Conservation (phyloP, 1,140 invertebrate genomes). For the Caenorhabditis tropicalis region DNA sequence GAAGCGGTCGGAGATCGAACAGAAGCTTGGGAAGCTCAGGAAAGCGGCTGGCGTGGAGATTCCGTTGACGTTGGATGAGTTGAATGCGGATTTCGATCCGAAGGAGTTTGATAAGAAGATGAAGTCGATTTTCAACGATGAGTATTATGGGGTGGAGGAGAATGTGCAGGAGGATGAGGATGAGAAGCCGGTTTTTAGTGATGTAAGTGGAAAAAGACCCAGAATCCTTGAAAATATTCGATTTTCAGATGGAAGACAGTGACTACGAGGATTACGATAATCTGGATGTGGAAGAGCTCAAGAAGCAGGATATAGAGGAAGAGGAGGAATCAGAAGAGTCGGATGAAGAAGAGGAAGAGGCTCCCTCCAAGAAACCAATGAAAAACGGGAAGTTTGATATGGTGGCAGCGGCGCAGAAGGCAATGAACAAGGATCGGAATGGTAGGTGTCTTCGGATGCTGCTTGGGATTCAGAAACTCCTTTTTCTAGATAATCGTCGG, state of each 20-base stretch:
- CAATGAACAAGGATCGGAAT: slow-evolving; percentile 69
- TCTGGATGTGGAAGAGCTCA: slow-evolving; percentile 22
- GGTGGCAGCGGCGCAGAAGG: slow-evolving; percentile 78
- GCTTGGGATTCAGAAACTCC: slow-evolving; percentile 58
- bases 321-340: slow-evolving; percentile 64
- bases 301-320: slow-evolving; percentile 20
- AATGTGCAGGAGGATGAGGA: slow-evolving; percentile 74
- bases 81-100: slow-evolving; percentile 91
- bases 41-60: slow-evolving; percentile 83
- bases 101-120: slow-evolving; percentile 86
- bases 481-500: slow-evolving; percentile 44
- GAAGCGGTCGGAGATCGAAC: slow-evolving; percentile 83
- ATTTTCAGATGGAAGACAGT: slow-evolving; percentile 23
- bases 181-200: slow-evolving; percentile 63
- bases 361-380: slow-evolving; percentile 75
- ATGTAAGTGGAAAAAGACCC: neutral
- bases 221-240: neutral
- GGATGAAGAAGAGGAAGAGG: slow-evolving; percentile 64
- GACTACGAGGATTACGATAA: slow-evolving; percentile 35
- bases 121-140: slow-evolving; percentile 83
- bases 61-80: slow-evolving; percentile 76
- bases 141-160: slow-evolving; percentile 80
- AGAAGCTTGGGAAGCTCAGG: slow-evolving; percentile 86
- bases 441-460: no score
- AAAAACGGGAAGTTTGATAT: slow-evolving; percentile 73